Conservation (phyloP, 1,140 invertebrate genomes). For the Hydropsyche tenuis region DNA sequence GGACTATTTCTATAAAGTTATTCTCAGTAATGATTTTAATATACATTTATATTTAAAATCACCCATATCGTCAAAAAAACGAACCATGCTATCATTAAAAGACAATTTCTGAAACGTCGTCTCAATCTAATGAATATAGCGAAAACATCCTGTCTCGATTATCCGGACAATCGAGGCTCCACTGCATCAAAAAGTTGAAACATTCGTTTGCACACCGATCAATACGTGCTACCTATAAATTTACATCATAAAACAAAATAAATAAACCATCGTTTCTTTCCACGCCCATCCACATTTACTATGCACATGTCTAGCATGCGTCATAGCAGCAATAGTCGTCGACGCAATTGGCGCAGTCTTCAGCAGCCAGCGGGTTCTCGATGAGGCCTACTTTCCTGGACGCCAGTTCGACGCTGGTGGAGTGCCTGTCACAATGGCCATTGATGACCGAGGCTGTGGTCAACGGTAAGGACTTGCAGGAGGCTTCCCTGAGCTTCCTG, state of each 20-base stretch:
- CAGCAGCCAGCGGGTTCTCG: constrained; percentile 13
- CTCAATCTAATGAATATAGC: too few species aligned
- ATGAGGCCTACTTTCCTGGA: background rate
- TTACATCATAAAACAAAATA: background rate
- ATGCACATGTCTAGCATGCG: too few species aligned
- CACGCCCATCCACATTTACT: background rate
- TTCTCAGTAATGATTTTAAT: too few species aligned
- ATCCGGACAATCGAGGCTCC: background rate
- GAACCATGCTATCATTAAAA: too few species aligned
- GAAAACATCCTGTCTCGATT: too few species aligned
- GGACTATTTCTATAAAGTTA: too few species aligned
- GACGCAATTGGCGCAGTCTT: background rate
- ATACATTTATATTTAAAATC: too few species aligned
- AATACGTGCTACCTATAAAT: background rate
- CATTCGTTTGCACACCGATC: background rate
- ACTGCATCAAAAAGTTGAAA: background rate
- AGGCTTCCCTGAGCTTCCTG: background rate
- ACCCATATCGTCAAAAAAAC: too few species aligned
- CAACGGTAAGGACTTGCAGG: constrained; percentile 3
- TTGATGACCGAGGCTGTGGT: background rate
- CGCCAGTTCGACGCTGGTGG: background rate
- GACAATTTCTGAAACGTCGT: too few species aligned
- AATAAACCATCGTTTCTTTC: background rate
- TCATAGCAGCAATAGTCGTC: background rate
- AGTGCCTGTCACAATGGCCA: background rate